A percentile compares a stretch with the other conserved stretches of the same genome.
These are phyloP conservation scores for Beris chalybata DNA, from an alignment of 2,888 invertebrate genomes.

Conservation along the genomic window DNA sequence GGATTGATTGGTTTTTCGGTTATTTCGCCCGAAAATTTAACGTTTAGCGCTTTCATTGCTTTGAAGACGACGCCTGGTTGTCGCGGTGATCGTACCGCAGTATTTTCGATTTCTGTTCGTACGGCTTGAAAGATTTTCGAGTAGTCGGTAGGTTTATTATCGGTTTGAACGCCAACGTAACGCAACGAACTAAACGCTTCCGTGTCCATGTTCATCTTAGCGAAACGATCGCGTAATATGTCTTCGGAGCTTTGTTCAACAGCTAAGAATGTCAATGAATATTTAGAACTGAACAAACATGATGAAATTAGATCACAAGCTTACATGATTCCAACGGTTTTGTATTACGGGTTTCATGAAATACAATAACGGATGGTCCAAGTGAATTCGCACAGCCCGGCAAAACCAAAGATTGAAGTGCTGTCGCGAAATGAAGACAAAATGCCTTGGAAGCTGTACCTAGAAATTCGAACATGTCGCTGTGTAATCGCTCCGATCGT, in stretches of 20 bases:
- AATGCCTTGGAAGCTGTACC: conserved; percentile 76
- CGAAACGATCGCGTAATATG: conserved; percentile 64
- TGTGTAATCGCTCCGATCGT: conserved; percentile 71
- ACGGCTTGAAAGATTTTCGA: conserved; percentile 61
- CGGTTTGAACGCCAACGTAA: conserved; percentile 66
- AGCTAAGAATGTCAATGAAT: conserved; percentile 49
- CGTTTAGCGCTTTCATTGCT: conserved; percentile 72
- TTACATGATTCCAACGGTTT: conserved; percentile 63
- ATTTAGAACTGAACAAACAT: not conserved
- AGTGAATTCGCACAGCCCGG: conserved; percentile 57
- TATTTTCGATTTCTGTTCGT: conserved; percentile 67
- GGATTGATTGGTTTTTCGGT: conserved; percentile 63
- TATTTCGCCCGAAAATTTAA: conserved; percentile 73
- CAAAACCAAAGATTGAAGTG: conserved; percentile 51
- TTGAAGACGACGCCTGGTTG: conserved; percentile 68
- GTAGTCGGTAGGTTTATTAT: conserved; percentile 63
- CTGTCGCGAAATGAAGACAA: conserved; percentile 69
- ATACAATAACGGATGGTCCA: conserved; percentile 76
- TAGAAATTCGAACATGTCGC: conserved; percentile 76
- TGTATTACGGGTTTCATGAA: conserved; percentile 78
- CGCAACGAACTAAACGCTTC: conserved; percentile 74
- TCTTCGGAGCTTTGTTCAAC: conserved; percentile 65
- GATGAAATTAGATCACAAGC: conserved; percentile 39
- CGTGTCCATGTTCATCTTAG: conserved; percentile 63
- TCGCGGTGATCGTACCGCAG: conserved; percentile 69